These are phyloP conservation scores for Yasuhikotakia modesta DNA, from an alignment of 2,797 vertebrate species.

Conservation along the genomic window DNA sequence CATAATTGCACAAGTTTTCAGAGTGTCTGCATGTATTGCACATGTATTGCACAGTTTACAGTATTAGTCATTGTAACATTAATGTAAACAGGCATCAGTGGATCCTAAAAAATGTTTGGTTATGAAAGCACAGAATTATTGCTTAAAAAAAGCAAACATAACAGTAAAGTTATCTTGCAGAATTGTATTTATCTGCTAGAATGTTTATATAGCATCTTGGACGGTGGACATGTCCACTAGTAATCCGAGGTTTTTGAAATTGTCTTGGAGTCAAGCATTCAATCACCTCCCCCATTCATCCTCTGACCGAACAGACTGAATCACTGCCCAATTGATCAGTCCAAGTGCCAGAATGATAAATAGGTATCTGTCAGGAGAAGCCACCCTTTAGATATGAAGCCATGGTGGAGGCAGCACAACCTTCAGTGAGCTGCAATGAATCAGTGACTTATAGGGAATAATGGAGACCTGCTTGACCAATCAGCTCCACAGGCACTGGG, in stretches of 20 bases:
- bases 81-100: too few species aligned
- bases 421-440: slow-evolving; percentile 41
- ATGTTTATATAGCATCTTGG: slow-evolving; percentile 7
- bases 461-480: slow-evolving; percentile 38
- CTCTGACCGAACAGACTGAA: slow-evolving; percentile 25
- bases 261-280: slow-evolving; percentile 18
- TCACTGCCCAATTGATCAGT: slow-evolving; percentile 45
- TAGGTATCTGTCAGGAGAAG: slow-evolving; percentile 42
- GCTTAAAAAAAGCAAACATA: too few species aligned
- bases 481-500: slow-evolving; percentile 29
- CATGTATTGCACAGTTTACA: too few species aligned
- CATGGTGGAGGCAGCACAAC: slow-evolving; percentile 14
- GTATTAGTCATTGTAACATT: too few species aligned
- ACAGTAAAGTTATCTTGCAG: not conserved
- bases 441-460: slow-evolving; percentile 48
- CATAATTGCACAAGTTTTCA: too few species aligned
- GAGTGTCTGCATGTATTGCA: too few species aligned
- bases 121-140: too few species aligned
- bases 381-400: slow-evolving; percentile 38
- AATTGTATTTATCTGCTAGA: not conserved
- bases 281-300: slow-evolving; percentile 37
- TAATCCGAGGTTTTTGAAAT: slow-evolving; percentile 31
- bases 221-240: slow-evolving; percentile 11
- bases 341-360: slow-evolving; percentile 35
- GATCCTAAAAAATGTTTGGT: too few species aligned